Conservation (phyloP, 2,113 vertebrate genomes). For the Nymphicus hollandicus region DNA sequence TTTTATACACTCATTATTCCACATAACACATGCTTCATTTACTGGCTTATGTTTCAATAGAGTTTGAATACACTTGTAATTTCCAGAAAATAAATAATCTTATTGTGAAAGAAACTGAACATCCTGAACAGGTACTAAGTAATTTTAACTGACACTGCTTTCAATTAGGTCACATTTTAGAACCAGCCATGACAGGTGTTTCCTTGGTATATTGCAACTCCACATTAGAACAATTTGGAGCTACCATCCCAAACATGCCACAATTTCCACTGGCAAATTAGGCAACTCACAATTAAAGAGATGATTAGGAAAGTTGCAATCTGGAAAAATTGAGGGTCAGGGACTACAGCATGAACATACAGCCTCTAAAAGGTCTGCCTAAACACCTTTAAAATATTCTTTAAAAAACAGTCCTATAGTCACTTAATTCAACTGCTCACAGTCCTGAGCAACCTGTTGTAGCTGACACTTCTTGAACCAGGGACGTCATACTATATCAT, state of each 20-base stretch:
- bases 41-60: neutral
- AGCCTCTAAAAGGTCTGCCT: neutral
- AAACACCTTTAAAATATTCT: neutral
- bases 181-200: neutral
- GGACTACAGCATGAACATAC: neutral
- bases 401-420: neutral
- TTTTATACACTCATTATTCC: neutral
- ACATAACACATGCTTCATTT: neutral
- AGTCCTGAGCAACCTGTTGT: neutral
- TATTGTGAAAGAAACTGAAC: neutral
- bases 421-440: neutral
- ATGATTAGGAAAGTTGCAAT: neutral
- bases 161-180: neutral
- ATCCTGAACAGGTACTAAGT: neutral
- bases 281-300: neutral
- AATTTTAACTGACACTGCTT: neutral
- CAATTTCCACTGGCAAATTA: neutral
- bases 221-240: neutral
- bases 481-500: rapidly evolving
- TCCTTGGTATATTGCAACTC: neutral
- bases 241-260: neutral
- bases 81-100: neutral
- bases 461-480: neutral
- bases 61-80: neutral
- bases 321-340: neutral